Evolutionary conservation across 2,113 vertebrate species (phyloP), one percentile per base, ranked within the genome.

Genomic region (Centrocercus urophasianus): DNA sequence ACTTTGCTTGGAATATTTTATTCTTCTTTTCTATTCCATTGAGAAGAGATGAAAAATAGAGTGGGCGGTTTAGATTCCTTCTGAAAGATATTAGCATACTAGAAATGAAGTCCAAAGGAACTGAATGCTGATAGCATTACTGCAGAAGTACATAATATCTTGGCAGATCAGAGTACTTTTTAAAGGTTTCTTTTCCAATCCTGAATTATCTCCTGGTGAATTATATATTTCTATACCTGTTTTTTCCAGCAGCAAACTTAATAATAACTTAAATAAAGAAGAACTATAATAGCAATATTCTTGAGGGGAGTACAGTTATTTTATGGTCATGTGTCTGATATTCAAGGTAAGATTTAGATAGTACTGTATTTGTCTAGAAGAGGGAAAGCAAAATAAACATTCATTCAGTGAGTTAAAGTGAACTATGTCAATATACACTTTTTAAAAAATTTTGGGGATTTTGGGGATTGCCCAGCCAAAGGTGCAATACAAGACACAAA

Each of bases 251-350:
- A 38, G 2, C 6, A 2, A 88, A 24, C 3, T 20, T 74, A 34
- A 70, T 25, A 52, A 38, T 18, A 4, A 38, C 38, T 38, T 38
- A 38, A 38, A 13, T 40, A 60, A 73, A 24, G 24, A 42, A n/a
- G 5, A 5, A 8, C 1, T 11, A 64, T 24, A 43, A 2, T 1
- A 8, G 21, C 61, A 78, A 27, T 64, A 21, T 27, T 78, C 2
- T 69, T 88, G 72, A n/a, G 5, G 20, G 34, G 38, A 32, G 42
- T 50, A 1, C 7, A 72, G 54, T 22, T 86, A 76, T 65, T 86
- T 93, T 75, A 50, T 72, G 10, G 2, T 18, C 6, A 50, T 47
- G 54, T 76, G 1, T 57, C 40, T 73, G 21, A 34, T 47, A 11
- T 73, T 92, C 40, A 63, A 63, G 15, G 43, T 36, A 7, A 61